These are phyloP conservation scores for Brachyhypopomus occidentalis DNA, from an alignment of 2,113 vertebrate species.

Conservation along the genomic window DNA sequence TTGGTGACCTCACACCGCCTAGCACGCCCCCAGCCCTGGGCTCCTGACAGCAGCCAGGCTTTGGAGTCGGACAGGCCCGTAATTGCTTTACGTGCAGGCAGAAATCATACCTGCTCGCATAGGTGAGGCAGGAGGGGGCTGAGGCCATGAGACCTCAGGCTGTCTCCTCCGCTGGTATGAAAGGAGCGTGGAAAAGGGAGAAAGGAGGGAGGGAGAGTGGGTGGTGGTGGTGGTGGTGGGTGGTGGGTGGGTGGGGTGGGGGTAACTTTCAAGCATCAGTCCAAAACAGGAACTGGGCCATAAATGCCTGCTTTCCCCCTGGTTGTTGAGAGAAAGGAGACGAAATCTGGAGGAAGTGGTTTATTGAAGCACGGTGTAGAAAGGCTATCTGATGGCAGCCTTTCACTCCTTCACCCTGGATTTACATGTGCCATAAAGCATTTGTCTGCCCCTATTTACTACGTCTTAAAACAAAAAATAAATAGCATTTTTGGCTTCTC, in stretches of 20 bases:
- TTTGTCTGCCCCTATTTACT: constrained; percentile 57
- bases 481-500: neutral
- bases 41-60: constrained; percentile 62
- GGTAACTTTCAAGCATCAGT: constrained; percentile 67
- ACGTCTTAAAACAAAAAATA: constrained; percentile 12
- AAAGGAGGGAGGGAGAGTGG: constrained; percentile 71
- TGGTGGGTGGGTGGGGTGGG: constrained; percentile 60
- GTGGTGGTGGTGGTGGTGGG: neutral
- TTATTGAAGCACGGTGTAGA: constrained; percentile 82
- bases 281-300: constrained; percentile 88
- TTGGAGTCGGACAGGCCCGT: constrained; percentile 79
- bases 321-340: constrained; percentile 78
- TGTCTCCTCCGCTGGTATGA: constrained; percentile 81
- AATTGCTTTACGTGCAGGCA: constrained; percentile 89
- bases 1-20: constrained; percentile 2
- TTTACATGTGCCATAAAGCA: constrained; percentile 63
- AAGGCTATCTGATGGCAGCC: constrained; percentile 71
- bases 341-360: constrained; percentile 76
- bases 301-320: constrained; percentile 77
- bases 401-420: constrained; percentile 60
- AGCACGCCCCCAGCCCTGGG: constrained; percentile 4
- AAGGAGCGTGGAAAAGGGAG: constrained; percentile 60
- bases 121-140: constrained; percentile 80
- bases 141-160: constrained; percentile 80
- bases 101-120: constrained; percentile 86